Evolutionary conservation across 2,888 invertebrate genomes (phyloP).

Genomic region (Leuctra nigra): DNA sequence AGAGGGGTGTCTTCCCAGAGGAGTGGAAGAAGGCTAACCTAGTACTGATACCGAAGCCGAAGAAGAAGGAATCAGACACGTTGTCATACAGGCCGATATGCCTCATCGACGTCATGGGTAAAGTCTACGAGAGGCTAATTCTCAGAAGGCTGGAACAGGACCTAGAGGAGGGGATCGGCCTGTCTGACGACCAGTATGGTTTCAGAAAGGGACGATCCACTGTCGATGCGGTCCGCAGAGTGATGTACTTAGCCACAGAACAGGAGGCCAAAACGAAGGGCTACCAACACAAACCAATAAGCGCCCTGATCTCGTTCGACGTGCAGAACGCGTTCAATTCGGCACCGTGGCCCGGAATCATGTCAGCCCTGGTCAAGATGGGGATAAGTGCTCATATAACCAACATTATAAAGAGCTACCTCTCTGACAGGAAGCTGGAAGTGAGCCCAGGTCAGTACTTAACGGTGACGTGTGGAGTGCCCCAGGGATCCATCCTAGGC

Average conservation of each 20-base stretch:
- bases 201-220: slow-evolving; percentile 25
- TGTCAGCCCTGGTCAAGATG: background rate
- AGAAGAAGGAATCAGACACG: background rate
- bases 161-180: slow-evolving; percentile 8
- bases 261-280: background rate
- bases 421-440: background rate
- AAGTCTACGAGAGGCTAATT: background rate
- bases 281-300: background rate
- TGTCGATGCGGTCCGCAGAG: slow-evolving; percentile 20
- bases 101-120: background rate
- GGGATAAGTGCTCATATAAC: background rate
- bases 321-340: background rate
- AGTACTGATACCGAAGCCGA: background rate
- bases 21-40: slow-evolving; percentile 19
- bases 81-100: background rate
- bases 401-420: background rate
- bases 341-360: background rate
- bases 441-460: background rate
- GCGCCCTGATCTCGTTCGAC: background rate
- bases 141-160: slow-evolving; percentile 17
- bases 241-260: slow-evolving; percentile 7
- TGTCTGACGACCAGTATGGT: slow-evolving; percentile 24
- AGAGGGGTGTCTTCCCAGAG: slow-evolving; percentile 21
- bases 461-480: background rate
- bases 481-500: background rate